Base-by-base conservation (phyloP, 2,888 invertebrate genomes). In the Oligia fasciuncula region DNA sequence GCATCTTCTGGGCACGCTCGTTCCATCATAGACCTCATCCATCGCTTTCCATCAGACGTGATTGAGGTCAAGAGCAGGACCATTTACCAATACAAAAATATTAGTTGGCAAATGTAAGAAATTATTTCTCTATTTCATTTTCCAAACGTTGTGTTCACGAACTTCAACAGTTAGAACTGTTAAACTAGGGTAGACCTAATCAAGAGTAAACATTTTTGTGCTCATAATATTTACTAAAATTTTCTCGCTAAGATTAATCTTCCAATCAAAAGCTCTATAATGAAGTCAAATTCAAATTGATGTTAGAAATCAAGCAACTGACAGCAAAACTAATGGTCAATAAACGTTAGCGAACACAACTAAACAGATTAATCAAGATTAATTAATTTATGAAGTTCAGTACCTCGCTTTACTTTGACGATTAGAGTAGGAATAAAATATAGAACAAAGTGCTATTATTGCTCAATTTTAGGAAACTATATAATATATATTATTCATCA, bases 361-460 rank as follows among this genome's bases (percentile, higher is more conserved):
- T 83, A 85, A 83, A 83, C 78, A 86, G 80, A 86, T 88, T 85
- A 88, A 88, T 81, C 77, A 88, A 85, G 79, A 88, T 83, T 83
- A 79, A 85, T 88, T 83, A 74, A 86, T 84, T 85, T 81, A 84
- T 74, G 73, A 75, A 85, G 79, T 84, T 85, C 23, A 78, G 13
- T 77, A 74, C 80, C 80, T 80, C 76, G 71, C 62, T 77, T 73
- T 79, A 77, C 68, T 79, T 81, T 76, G 72, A 23, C 1, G 51
- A 46, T 5, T 54, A 0, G 76, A 71, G 83, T 80, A 84, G 73
- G 9, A 62, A 84, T 60, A 0, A 29, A 63, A 63, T 57, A 43
- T 73, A 71, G 69, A 40, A 35, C 23, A 43, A 29, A 9, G 17
- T 29, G 5, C 8, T 29, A 6, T 3, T 60, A 40, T 35, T 40